These are phyloP conservation scores for Xylota segnis DNA, from an alignment of 2,888 invertebrate species.

Conservation along the genomic window DNA sequence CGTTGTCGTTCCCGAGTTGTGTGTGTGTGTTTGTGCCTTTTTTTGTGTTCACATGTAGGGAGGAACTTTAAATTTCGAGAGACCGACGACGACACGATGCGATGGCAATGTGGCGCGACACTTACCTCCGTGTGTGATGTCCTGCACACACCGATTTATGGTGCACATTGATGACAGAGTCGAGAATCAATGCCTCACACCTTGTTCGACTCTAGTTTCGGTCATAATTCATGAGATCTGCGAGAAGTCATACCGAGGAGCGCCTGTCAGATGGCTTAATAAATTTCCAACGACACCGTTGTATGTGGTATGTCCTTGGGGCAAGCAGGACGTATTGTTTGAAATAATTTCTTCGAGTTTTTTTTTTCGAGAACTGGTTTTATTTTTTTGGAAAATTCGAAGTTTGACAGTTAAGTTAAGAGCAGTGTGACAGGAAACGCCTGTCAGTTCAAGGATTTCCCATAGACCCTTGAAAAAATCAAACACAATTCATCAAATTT, in stretches of 20 bases:
- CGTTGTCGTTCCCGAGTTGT: conserved; percentile 32
- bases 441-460: neutral
- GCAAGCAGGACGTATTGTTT: conserved; percentile 38
- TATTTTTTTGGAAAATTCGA: conserved; percentile 16
- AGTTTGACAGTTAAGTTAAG: conserved; percentile 9
- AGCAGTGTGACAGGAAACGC: neutral
- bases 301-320: conserved; percentile 24
- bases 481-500: conserved; percentile 11
- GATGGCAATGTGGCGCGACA: conserved; percentile 43
- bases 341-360: conserved; percentile 16
- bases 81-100: conserved; percentile 29
- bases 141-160: conserved; percentile 55
- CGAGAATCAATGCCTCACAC: conserved; percentile 51
- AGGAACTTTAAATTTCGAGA: conserved; percentile 57
- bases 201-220: conserved; percentile 51
- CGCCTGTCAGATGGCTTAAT: conserved; percentile 50
- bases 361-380: conserved; percentile 8
- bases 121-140: conserved; percentile 47
- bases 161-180: conserved; percentile 59
- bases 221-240: conserved; percentile 65
- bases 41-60: conserved; percentile 40
- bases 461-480: neutral
- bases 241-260: conserved; percentile 53
- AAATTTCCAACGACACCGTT: conserved; percentile 16
- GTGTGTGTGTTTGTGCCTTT: neutral